These are phyloP conservation scores for Epicampocera succincta DNA, from an alignment of 2,888 invertebrate genomes.

Conservation along the genomic window DNA sequence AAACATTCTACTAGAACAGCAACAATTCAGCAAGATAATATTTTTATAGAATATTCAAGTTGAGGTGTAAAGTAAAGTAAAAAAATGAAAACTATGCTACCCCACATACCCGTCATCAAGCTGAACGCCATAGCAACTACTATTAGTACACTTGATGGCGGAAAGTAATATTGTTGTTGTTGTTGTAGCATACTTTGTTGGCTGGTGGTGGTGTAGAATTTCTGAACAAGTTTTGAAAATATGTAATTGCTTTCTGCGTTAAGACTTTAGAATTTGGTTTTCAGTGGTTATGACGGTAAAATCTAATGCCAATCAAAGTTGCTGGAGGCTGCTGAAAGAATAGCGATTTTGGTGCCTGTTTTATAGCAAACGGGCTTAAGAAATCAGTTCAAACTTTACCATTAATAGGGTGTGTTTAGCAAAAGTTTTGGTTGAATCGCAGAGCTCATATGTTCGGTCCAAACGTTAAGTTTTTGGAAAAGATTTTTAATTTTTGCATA, in stretches of 20 bases:
- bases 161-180: background rate
- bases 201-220: conserved; percentile 9
- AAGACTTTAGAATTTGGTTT: conserved; percentile 29
- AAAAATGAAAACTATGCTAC: no score
- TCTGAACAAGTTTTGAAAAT: conserved; percentile 10
- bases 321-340: no score
- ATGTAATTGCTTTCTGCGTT: conserved; percentile 27
- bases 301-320: no score
- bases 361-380: no score
- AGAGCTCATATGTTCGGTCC: no score
- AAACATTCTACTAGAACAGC: conserved; percentile 3
- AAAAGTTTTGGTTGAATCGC: no score
- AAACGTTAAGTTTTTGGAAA: no score
- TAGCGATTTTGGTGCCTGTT: no score
- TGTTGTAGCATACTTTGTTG: conserved; percentile 30
- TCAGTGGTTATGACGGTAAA: conserved; percentile 16
- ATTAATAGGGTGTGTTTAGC: no score
- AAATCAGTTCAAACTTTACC: no score
- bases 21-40: conserved; percentile 19
- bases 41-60: conserved; percentile 2
- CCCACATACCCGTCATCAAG: background rate
- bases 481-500: no score
- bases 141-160: conserved; percentile 2
- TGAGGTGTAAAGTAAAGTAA: conserved; percentile 24
- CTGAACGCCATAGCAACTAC: background rate